phyloP scores from a whole-genome alignment of 2,888 invertebrate genomes.

The Agrochola lychnidis region DNA sequence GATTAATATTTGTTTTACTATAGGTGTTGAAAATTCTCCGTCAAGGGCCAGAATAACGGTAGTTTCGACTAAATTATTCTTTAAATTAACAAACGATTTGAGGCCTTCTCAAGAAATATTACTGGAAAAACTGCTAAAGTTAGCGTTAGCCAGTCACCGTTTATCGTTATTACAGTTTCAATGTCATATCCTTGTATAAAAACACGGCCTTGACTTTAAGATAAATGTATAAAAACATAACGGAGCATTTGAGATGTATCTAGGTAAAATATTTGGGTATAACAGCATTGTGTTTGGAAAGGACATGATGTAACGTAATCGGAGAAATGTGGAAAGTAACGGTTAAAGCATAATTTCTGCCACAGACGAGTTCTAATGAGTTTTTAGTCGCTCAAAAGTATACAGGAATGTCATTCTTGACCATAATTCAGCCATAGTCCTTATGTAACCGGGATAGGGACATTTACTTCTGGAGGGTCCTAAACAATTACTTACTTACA shows the following conservation, averaged over 20 bases:
- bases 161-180: constrained; percentile 56
- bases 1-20: constrained; percentile 34
- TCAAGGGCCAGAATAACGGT: constrained; percentile 40
- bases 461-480: not conserved
- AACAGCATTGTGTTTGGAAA: constrained; percentile 13
- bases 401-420: not conserved
- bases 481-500: not conserved
- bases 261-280: constrained; percentile 23
- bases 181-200: constrained; percentile 62
- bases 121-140: constrained; percentile 40
- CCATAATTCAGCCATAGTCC: too few species aligned
- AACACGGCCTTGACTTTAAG: constrained; percentile 64
- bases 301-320: constrained; percentile 8
- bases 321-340: constrained; percentile 21
- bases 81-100: constrained; percentile 36
- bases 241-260: constrained; percentile 51
- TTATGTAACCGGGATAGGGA: not conserved
- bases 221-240: constrained; percentile 57
- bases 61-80: constrained; percentile 25
- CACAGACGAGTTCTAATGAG: not conserved
- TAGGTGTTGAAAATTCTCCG: constrained; percentile 32
- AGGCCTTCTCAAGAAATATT: constrained; percentile 37
- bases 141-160: constrained; percentile 45
- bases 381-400: not conserved
- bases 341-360: not conserved